Evolutionary conservation across 2,888 invertebrate genomes (phyloP).

Genomic region (Eupithecia pulchellata): DNA sequence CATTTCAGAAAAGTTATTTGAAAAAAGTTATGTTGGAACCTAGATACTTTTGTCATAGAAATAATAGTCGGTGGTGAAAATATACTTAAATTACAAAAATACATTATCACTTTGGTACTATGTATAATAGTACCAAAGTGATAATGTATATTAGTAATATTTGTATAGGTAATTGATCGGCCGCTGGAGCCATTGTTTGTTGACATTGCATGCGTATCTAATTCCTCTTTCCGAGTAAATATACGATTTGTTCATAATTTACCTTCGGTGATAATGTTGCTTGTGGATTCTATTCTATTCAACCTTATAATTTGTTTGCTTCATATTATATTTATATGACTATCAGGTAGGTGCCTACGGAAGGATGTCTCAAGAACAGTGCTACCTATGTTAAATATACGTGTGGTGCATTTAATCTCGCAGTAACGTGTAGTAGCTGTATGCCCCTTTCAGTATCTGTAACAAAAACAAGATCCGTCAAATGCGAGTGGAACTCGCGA

Average conservation of each 20-base stretch:
- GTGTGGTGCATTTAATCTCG: conserved; percentile 52
- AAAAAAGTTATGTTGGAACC: too few species aligned
- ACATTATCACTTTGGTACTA: too few species aligned
- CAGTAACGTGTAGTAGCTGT: conserved; percentile 75
- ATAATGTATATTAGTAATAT: too few species aligned
- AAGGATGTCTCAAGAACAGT: neutral
- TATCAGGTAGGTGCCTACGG: neutral
- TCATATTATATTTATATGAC: too few species aligned
- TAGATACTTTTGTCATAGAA: too few species aligned
- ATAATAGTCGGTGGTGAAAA: too few species aligned
- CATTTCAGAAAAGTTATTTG: too few species aligned
- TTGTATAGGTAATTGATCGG: too few species aligned
- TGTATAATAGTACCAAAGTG: too few species aligned
- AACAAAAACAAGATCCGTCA: conserved; percentile 48
- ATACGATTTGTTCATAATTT: neutral
- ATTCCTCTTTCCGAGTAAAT: neutral
- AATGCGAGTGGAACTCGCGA: too few species aligned
- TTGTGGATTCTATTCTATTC: neutral
- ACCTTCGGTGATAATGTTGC: conserved; percentile 9
- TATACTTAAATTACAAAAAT: too few species aligned
- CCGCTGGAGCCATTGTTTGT: too few species aligned
- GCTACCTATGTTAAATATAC: neutral
- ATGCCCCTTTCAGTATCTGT: conserved; percentile 78
- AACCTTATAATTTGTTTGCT: neutral
- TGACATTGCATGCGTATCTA: neutral